Conservation (phyloP, 2,797 vertebrate species). For the Triplophysa yarkandensis region DNA sequence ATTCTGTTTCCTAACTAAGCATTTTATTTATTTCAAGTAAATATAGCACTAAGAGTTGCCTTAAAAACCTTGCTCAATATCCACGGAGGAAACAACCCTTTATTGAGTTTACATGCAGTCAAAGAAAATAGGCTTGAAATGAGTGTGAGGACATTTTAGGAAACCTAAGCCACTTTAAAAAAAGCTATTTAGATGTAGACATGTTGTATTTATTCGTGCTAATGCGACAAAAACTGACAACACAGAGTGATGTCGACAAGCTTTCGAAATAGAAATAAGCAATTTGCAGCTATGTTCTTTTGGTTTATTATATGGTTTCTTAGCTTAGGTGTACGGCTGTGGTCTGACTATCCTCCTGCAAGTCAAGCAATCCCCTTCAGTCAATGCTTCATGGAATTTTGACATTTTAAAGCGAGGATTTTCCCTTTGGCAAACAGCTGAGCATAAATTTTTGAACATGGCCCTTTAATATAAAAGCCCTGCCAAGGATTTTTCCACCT, state of each 20-base stretch:
- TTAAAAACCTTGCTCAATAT: background rate
- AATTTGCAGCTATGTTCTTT: background rate
- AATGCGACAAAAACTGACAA: background rate
- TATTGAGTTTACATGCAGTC: background rate
- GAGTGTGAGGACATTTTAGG: background rate
- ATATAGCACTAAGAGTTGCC: background rate
- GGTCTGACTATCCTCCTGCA: background rate
- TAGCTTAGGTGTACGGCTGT: background rate
- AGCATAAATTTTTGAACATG: constrained; percentile 43
- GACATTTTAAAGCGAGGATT: constrained; percentile 25
- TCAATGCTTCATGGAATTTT: constrained; percentile 39
- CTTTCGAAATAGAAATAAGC: constrained; percentile 20
- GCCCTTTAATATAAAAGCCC: constrained; percentile 37
- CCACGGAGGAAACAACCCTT: background rate
- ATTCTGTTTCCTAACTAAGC: constrained; percentile 44
- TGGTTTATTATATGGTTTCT: constrained; percentile 3
- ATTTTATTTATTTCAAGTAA: background rate
- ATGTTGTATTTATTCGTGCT: background rate
- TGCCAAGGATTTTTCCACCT: constrained; percentile 48
- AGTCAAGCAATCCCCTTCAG: constrained; percentile 34
- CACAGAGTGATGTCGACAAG: background rate
- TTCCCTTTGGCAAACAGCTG: constrained; percentile 37
- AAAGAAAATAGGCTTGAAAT: background rate
- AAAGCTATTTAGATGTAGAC: background rate
- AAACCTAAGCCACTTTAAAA: background rate